A percentile compares a stretch with the other conserved stretches of the same genome.
These are phyloP conservation scores for Campoletis raptor DNA, from an alignment of 2,888 invertebrate genomes.

Conservation along the genomic window DNA sequence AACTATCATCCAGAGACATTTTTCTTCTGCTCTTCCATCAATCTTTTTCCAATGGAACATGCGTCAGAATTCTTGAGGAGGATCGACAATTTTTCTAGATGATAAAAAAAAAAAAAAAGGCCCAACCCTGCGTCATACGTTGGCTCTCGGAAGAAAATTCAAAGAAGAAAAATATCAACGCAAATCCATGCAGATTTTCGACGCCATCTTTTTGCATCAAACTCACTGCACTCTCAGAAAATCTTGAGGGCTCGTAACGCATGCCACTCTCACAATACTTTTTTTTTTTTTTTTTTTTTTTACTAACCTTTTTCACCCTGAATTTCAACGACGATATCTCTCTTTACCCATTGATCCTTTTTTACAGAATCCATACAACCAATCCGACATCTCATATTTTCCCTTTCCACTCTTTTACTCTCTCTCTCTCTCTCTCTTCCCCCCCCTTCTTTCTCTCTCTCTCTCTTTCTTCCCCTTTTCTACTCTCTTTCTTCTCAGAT, in stretches of 20 bases:
- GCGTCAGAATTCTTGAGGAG: conserved; percentile 22
- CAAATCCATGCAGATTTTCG: not conserved
- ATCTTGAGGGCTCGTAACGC: not conserved
- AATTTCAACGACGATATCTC: conserved; percentile 63
- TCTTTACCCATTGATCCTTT: conserved; percentile 6
- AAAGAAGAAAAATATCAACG: conserved; percentile 17
- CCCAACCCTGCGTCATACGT: conserved; percentile 19
- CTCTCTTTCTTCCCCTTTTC: not conserved
- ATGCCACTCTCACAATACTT: conserved; percentile 25
- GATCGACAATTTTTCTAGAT: conserved; percentile 60
- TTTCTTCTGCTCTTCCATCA: conserved; percentile 69
- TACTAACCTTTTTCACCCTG: conserved; percentile 47
- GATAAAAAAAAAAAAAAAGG: not conserved
- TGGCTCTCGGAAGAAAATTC: conserved; percentile 17
- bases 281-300: not conserved
- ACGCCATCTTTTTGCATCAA: not conserved
- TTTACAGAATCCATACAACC: conserved; percentile 5
- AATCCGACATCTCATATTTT: conserved; percentile 11
- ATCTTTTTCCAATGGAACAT: conserved; percentile 66
- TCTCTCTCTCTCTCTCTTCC: not conserved
- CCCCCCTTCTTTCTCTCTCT: not conserved
- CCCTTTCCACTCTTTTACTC: not conserved
- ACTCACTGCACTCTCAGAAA: not conserved
- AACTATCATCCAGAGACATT: conserved; percentile 65
- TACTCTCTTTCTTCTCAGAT: conserved; percentile 20